Evolutionary conservation across 2,888 invertebrate species (phyloP), one percentile per base, ranked within the genome.

Genomic region (Melinaea marsaeus): DNA sequence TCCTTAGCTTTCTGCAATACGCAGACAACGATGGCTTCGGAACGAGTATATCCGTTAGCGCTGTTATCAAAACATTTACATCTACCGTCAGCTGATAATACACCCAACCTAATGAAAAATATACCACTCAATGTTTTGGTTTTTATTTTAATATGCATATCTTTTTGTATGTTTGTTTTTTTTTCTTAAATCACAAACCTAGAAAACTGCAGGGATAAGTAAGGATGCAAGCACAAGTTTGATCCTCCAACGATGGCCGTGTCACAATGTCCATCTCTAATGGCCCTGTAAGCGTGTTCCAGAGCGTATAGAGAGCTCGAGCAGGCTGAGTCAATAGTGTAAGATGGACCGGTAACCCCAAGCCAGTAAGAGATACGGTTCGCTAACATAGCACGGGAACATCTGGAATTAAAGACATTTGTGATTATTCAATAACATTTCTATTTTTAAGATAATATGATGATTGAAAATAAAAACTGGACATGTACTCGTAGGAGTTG

Each of bases 41-140:
- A 94, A n/a, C 97, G 92, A 0, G 94, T 95, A 74, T 97, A 97
- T 0, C 97, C 97, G 73, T 94, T 92, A 22, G 95, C 96, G 58
- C 93, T 92, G 69, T 94, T 94, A 84, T 99, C 99, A 79, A 99
- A 99, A 54, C 96, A 95, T 78, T 97, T 96, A 84, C 98, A 98
- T 58, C 92, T 92, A 0, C 99, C 98, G 69, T 98, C 96, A 0
- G 93, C 87, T 2, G 98, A 95, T 4, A 99, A 83, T 75, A 96
- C 95, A 63, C 95, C 95, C 80, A 94, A 88, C 73, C 94, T 93
- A 82, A 88, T 86, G 60, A 86, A 32, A 46, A 54, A 48, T 55
- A 55, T 11, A 47, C 47, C 47, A 46, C 57, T 46, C 22, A 46
- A 51, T 51, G 9, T 51, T 51, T 54, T n/a, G 22, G 35, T 22